These are phyloP conservation scores for Nymphalis io DNA, from an alignment of 1,140 invertebrate genomes.

Conservation along the genomic window DNA sequence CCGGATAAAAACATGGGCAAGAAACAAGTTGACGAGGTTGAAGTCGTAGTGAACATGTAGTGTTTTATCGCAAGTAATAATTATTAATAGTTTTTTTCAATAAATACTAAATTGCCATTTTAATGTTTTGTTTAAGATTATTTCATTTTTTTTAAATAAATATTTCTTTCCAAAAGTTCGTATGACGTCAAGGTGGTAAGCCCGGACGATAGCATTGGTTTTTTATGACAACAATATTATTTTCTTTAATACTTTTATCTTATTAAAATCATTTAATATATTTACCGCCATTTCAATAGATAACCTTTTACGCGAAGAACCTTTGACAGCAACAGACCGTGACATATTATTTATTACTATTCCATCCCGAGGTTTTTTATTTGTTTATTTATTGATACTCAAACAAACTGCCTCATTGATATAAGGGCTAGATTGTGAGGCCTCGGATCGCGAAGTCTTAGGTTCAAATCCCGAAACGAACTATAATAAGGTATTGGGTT, in stretches of 20 bases:
- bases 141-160: neutral
- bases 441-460: neutral
- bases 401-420: neutral
- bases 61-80: no score
- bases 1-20: no score
- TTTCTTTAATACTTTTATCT: slow-evolving; percentile 5
- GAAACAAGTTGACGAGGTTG: no score
- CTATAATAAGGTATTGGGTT: neutral
- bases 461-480: neutral
- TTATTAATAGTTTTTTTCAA: no score
- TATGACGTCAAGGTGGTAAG: neutral
- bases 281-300: slow-evolving; percentile 15
- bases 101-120: no score
- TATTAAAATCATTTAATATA: slow-evolving; percentile 1
- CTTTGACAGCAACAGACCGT: slow-evolving; percentile 14
- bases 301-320: slow-evolving; percentile 16
- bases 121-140: no score
- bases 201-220: neutral
- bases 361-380: slow-evolving; percentile 11
- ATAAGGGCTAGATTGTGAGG: neutral
- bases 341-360: slow-evolving; percentile 11
- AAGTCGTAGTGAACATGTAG: no score
- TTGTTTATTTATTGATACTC: neutral
- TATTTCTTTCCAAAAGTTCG: neutral
- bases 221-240: neutral